Percentiles rank a stretch among this genome's conserved stretches.
Evolutionary conservation across 2,113 vertebrate species (phyloP).

Genomic region (Rhinolophus sinicus): DNA sequence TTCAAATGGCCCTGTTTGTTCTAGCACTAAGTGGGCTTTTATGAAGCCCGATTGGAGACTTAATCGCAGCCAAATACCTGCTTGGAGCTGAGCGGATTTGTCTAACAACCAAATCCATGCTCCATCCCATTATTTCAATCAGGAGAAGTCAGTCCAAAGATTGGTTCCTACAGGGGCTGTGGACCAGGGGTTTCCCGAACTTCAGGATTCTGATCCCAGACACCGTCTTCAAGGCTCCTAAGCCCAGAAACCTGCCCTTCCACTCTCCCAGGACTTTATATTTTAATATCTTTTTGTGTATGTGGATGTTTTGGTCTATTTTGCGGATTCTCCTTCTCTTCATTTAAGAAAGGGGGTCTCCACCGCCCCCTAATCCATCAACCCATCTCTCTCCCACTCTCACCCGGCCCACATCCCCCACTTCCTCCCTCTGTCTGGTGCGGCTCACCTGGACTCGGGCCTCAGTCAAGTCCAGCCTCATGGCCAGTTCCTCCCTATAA

Average conservation of each 20-base stretch:
- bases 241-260: not conserved
- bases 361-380: not conserved
- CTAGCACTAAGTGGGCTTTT: constrained; percentile 97
- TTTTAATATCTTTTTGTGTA: not conserved
- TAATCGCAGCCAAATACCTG: constrained; percentile 95
- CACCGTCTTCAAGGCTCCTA: constrained; percentile 12
- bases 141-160: constrained; percentile 42
- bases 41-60: constrained; percentile 93
- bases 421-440: not conserved
- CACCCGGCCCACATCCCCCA: not conserved
- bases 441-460: constrained; percentile 97
- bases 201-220: constrained; percentile 11
- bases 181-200: constrained; percentile 1
- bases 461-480: constrained; percentile 98
- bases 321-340: constrained; percentile 9
- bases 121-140: constrained; percentile 80
- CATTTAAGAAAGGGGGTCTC: not conserved
- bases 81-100: constrained; percentile 84
- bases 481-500: constrained; percentile 96
- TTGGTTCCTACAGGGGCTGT: constrained; percentile 60
- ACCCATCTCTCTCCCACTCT: not conserved
- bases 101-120: constrained; percentile 82
- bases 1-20: constrained; percentile 95
- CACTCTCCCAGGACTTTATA: not conserved
- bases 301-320: not conserved